phyloP scores from a whole-genome alignment of 1,140 invertebrate genomes.

The Megalopta genalis region DNA sequence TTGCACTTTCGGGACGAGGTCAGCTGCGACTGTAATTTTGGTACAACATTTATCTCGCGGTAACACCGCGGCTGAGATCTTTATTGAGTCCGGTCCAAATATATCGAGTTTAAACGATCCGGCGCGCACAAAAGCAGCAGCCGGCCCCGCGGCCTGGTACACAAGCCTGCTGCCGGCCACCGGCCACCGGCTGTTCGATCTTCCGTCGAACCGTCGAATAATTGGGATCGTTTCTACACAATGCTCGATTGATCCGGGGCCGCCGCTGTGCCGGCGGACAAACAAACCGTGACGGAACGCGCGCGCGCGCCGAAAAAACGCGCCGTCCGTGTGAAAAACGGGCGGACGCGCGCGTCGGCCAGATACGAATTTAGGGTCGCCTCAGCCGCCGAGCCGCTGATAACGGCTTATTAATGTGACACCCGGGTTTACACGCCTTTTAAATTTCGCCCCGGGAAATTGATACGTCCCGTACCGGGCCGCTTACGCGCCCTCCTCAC shows the following conservation, averaged over 20 bases:
- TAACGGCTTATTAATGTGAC: conserved; percentile 9
- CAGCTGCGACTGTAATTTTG: conserved; percentile 66
- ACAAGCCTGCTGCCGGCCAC: too few species aligned
- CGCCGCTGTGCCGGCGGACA: rapidly evolving
- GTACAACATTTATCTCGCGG: conserved; percentile 64
- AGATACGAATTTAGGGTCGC: not conserved
- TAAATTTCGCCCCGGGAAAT: not conserved
- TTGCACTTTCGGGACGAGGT: conserved; percentile 66
- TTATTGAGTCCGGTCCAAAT: conserved; percentile 62
- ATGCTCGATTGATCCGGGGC: conserved; percentile 14
- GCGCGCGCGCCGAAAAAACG: not conserved
- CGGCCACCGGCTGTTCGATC: conserved; percentile 26
- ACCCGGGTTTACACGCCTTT: not conserved
- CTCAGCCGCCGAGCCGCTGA: not conserved
- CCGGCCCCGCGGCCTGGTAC: not conserved
- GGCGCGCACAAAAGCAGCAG: conserved; percentile 42
- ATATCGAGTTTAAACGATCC: conserved; percentile 59
- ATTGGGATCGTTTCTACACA: conserved; percentile 26
- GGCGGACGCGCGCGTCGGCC: not conserved
- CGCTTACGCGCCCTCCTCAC: too few species aligned
- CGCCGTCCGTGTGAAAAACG: not conserved
- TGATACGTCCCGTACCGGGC: not conserved
- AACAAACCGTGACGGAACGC: not conserved
- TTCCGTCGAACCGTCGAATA: conserved; percentile 28
- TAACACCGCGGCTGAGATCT: conserved; percentile 62